Base-by-base conservation (phyloP, 2,113 vertebrate species). In the Callipepla californica region DNA sequence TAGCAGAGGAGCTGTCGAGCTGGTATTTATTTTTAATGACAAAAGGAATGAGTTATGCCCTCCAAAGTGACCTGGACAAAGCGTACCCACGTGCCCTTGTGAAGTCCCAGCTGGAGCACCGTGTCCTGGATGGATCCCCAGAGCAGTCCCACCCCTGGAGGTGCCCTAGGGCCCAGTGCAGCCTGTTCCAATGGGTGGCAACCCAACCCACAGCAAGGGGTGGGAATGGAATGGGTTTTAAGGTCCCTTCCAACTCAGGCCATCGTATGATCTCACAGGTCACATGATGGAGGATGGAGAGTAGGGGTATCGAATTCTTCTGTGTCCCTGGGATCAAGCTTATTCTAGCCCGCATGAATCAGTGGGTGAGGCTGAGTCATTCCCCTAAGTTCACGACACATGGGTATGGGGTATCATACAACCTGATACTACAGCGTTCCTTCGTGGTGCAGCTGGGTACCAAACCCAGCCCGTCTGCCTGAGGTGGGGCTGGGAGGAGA, bases 381-480 rank as follows among this genome's bases (percentile, higher is more conserved):
- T 10, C 6, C 1, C 6, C 4, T 3, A 28, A 76, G 38, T 58
- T 34, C 26, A 11, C 12, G 50, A 7, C 36, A 4, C 7, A 0
- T 1, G n/a, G 58, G 45, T 4, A 0, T 5, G 40, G 38, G 58
- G 8, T 11, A 2, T n/a, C 3, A 0, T 2, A 17, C 28, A 63
- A 3, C 57, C 73, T 7, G 59, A 5, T 1, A 12, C 1, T 36
- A 26, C 44, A 16, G 30, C 47, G 36, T 47, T 85, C 50, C 38
- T 66, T 8, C 1, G 5, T 7, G 61, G 13, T 34, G 44, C 36
- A 25, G n/a, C 22, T 10, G n/a, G 53, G 59, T 42, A 38, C 69
- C 80, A 48, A 0, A 25, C 58, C 50, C 11, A 19, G n/a, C 20
- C 26, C 14, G 6, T 48, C n/a, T 15, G 28, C 20, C 30, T 26